Conservation (phyloP, 1,140 invertebrate genomes). For the Aricia agestis region DNA sequence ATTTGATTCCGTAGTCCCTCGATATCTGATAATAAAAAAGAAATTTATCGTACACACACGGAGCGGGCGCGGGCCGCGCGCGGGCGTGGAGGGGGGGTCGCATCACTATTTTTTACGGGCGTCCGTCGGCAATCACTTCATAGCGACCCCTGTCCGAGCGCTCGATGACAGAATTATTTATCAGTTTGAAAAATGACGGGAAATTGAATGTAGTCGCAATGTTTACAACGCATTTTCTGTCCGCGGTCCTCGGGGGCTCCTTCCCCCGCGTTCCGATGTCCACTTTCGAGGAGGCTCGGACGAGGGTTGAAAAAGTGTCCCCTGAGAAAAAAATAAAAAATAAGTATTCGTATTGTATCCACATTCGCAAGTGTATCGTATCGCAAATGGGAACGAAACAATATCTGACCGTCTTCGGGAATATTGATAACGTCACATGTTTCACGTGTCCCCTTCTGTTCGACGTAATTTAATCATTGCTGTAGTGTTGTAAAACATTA, state of each 20-base stretch:
- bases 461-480: neutral
- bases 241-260: slow-evolving; percentile 69
- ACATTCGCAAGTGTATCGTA: slow-evolving; percentile 57
- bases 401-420: slow-evolving; percentile 41
- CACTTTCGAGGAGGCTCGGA: slow-evolving; percentile 76
- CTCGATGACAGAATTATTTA: slow-evolving; percentile 77
- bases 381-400: slow-evolving; percentile 61
- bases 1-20: slow-evolving; percentile 75
- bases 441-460: slow-evolving; percentile 1
- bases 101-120: slow-evolving; percentile 71
- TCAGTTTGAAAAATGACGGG: slow-evolving; percentile 78
- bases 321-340: slow-evolving; percentile 75
- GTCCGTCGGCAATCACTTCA: slow-evolving; percentile 74
- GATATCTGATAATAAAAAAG: slow-evolving; percentile 77
- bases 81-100: slow-evolving; percentile 46
- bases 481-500: neutral
- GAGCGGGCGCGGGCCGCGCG: slow-evolving; percentile 41
- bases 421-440: slow-evolving; percentile 27
- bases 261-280: slow-evolving; percentile 74
- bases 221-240: slow-evolving; percentile 77
- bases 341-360: slow-evolving; percentile 72
- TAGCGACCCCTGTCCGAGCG: slow-evolving; percentile 74
- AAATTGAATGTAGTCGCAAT: slow-evolving; percentile 78
- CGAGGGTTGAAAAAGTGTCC: slow-evolving; percentile 76
- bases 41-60: slow-evolving; percentile 72